Base-by-base conservation (phyloP, 2,113 vertebrate species). In the Globicephala melas region DNA sequence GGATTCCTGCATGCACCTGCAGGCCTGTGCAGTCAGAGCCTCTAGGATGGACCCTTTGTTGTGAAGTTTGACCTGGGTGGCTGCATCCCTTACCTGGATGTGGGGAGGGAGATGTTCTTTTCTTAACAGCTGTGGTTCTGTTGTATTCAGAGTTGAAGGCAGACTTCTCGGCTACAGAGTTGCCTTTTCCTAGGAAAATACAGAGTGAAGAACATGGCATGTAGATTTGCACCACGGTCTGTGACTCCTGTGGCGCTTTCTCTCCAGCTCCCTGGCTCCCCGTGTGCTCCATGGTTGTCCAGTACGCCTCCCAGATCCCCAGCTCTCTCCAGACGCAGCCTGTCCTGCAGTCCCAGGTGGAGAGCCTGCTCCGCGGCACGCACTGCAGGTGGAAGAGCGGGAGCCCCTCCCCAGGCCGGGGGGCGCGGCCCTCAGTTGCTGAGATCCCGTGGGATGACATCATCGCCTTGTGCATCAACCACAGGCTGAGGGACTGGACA, bases 401-500 rank as follows among this genome's bases (percentile, higher is more conserved):
- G 47, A 85, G 58, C 31, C 5, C 18, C 26, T 91, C 33, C 21
- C n/a, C 0, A 11, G 92, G 62, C 55, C 70, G 25, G 33, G 96
- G 92, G 14, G 38, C 65, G 2, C 97, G 98, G 53, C 98, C 99
- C 5, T 97, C 98, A 1, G 99, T 98, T 36, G 88, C 98, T 1
- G 98, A 98, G 62, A 98, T 99, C 73, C 99, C 99, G 0, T 99
- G 99, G 99, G 99, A 99, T 8, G 99, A 99, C 5, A 86, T 99
- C 65, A 96, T 99, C 38, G 86, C 98, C 74, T 97, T 99, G 38
- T 99, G 99, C 73, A 99, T 99, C 31, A 99, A 99, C 97, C 99
- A 99, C 98, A 99, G 99, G 86, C 98, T 99, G 96, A 99, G 99
- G 92, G 99, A 99, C 98, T 99, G 99, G 99, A 98, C 97, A 9